Evolutionary conservation across 1,140 invertebrate genomes (phyloP), one percentile per base, ranked within the genome.

Genomic region (Globodera rostochiensis): DNA sequence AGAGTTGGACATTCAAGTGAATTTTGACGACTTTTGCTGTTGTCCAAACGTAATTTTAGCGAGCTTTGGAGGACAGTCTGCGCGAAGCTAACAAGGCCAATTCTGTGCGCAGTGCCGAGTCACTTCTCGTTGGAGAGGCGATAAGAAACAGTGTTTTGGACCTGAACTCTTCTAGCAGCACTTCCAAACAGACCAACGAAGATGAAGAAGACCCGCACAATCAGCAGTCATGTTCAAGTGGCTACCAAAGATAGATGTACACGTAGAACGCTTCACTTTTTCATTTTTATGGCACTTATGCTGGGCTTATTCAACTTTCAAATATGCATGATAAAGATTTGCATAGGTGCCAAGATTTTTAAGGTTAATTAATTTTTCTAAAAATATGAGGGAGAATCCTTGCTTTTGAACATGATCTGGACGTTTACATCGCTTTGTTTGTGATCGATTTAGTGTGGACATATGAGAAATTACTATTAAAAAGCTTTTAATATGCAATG

Each of bases 11-110:
- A 53, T 80, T 11, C 70, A 80, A 76, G 79, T 80, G 15, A n/a
- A 11, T 45, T 11, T 46, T 45, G 50, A 53, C n/a, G n/a, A 73
- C 75, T 15, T 71, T 19, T 57, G 79, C 11, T 80, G 80, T 6
- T 46, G 45, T 64, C 13, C 15, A 80, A 25, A 80, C 15, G 7
- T 79, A 21, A n/a, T 74, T 80, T 82, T 53, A 81, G 80, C 45
- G 76, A 6, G 80, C 79, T 8, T 49, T 81, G 46, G 80, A 80
- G 36, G 67, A 60, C 49, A 81, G 80, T 82, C 45, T 81, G 13
- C 49, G n/a, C 21, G 80, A 81, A 25, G 57, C 79, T n/a, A 78
- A 78, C 9, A 78, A 46, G 70, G 47, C 66, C 19, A 69, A 46
- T 19, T 78, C 77, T 13, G 66, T 78, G 25, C 45, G 70, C 66